phyloP scores from a whole-genome alignment of 2,113 vertebrate species.

The Rhinopomastus cyanomelas region DNA sequence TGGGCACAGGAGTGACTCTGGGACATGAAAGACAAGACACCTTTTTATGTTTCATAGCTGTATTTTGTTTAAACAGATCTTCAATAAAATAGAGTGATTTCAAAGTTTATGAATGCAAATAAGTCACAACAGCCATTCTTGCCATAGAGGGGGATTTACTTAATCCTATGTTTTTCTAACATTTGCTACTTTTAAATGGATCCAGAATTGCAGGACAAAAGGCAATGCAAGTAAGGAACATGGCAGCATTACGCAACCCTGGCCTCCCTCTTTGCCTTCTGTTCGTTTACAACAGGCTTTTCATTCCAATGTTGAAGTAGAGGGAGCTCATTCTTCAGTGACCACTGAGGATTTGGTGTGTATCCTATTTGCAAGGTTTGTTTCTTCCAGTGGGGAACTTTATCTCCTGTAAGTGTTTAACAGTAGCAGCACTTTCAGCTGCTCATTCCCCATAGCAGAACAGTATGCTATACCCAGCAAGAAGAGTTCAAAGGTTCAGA shows the following conservation, averaged over 20 bases:
- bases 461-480: neutral
- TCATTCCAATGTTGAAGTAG: neutral
- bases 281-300: conserved; percentile 11
- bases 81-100: neutral
- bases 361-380: neutral
- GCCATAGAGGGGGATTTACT: neutral
- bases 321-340: neutral
- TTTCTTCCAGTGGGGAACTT: neutral
- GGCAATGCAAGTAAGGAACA: neutral
- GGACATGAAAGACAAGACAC: neutral
- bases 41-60: neutral
- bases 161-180: neutral
- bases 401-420: neutral
- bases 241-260: neutral
- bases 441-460: neutral
- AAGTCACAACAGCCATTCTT: neutral
- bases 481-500: neutral
- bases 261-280: neutral
- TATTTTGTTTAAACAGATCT: neutral
- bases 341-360: neutral
- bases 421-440: neutral
- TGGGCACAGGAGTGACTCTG: neutral
- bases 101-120: neutral
- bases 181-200: neutral
- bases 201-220: conserved; percentile 2